Base-by-base conservation (phyloP, 2,888 invertebrate genomes). In the Zeuzera pyrina region DNA sequence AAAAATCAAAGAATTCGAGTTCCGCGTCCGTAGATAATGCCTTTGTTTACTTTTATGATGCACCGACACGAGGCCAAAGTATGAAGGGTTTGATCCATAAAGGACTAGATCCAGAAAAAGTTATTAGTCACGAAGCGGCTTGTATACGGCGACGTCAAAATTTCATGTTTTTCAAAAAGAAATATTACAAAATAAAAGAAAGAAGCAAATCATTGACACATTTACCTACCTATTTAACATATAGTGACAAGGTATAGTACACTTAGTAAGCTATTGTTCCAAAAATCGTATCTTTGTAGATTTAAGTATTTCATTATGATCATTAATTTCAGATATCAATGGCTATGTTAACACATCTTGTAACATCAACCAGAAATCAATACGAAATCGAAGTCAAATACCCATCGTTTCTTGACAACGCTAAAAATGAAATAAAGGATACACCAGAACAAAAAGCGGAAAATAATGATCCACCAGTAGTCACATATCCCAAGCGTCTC, bases 221-320 rank as follows among this genome's bases (percentile, higher is more conserved):
- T 59, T 67, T 94, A 35, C 93, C 93, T 1, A 92, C 92, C 1
- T 92, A 90, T 57, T 73, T 92, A 13, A 85, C 85, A 38, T 86
- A 88, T 49, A 87, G 86, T 44, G 90, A 91, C 60, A 88, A 88
- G 81, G 90, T 89, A 43, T 7, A 7, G 25, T 32, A 3, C 12
- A 7, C 4, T 25, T n/a, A n/a, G n/a, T n/a, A n/a, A n/a, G n/a
- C 13, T 12, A 16, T 3, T 16, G 15, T 19, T 19, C 13, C 19
- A 54, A 38, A 45, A 42, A 14, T 10, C n/a, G n/a, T n/a, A 11
- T 30, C 24, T 6, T 6, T 8, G 38, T 34, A 30, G 8, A 14
- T 8, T 24, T 24, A 25, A 30, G 2, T 15, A 12, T 27, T 33
- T 25, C 12, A 13, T 2, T 29, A 1, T 35, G 33, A 12, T 22